These are phyloP conservation scores for Dromococcyx pavoninus DNA, from an alignment of 2,797 vertebrate species.

Conservation along the genomic window DNA sequence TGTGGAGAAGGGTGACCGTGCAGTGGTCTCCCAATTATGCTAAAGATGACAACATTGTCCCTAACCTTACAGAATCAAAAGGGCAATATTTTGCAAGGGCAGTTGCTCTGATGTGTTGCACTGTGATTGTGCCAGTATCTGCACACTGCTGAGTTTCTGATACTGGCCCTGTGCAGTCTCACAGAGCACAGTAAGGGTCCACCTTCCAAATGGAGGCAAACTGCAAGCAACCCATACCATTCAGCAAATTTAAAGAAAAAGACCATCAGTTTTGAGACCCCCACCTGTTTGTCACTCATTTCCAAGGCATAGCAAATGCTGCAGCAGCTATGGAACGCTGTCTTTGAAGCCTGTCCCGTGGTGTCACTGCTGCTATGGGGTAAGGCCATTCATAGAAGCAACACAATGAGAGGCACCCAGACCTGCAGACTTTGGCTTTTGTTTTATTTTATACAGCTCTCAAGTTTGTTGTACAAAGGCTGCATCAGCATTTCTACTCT, in stretches of 20 bases:
- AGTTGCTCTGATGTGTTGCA: background rate
- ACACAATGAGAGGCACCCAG: background rate
- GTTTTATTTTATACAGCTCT: background rate
- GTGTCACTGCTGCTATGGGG: background rate
- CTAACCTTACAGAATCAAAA: background rate
- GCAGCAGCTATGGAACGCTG: background rate
- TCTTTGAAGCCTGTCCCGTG: background rate
- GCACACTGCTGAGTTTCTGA: background rate
- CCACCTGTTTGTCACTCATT: background rate
- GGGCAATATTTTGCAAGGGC: background rate
- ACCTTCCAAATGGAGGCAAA: background rate
- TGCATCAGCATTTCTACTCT: conserved; percentile 1
- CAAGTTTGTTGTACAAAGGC: background rate
- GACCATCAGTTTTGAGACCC: background rate
- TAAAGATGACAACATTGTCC: background rate
- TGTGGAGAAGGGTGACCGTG: background rate
- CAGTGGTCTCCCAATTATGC: accelerated
- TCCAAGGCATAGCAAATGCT: background rate
- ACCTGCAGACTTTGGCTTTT: background rate
- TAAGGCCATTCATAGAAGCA: background rate
- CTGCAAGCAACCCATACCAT: background rate
- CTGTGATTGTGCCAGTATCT: background rate
- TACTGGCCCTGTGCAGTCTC: background rate
- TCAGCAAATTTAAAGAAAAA: background rate
- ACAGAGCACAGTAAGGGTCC: background rate